phyloP scores from a whole-genome alignment of 2,113 vertebrate species.

The Callaeas wilsoni region DNA sequence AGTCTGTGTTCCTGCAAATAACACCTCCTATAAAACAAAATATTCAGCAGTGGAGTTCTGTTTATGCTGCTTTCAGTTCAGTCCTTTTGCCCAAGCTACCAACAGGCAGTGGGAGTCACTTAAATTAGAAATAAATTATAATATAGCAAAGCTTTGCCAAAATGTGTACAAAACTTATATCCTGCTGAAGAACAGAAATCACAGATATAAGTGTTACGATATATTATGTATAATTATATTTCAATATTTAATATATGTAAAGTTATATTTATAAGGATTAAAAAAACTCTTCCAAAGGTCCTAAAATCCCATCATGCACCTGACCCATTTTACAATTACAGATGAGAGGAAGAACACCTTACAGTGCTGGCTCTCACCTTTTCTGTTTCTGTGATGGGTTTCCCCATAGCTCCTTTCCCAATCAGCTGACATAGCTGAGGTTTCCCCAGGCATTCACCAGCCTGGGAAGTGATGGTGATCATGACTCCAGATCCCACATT shows the following conservation, averaged over 20 bases:
- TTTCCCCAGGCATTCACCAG: background rate
- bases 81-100: background rate
- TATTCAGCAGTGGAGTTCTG: background rate
- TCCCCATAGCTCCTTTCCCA: background rate
- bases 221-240: background rate
- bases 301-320: background rate
- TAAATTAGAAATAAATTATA: background rate
- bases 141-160: background rate
- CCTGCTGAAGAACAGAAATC: background rate
- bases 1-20: background rate
- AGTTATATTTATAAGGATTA: background rate
- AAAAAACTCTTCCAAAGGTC: background rate
- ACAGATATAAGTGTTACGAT: background rate
- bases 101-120: background rate
- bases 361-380: background rate
- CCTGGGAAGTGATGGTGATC: background rate
- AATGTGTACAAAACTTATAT: background rate
- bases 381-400: background rate
- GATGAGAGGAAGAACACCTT: background rate
- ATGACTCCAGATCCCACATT: background rate
- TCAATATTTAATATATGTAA: background rate
- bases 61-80: background rate
- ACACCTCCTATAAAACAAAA: background rate
- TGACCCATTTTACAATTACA: background rate
- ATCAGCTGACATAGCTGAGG: background rate